phyloP scores from a whole-genome alignment of 2,113 vertebrate species.

The Lamprotornis superbus region DNA sequence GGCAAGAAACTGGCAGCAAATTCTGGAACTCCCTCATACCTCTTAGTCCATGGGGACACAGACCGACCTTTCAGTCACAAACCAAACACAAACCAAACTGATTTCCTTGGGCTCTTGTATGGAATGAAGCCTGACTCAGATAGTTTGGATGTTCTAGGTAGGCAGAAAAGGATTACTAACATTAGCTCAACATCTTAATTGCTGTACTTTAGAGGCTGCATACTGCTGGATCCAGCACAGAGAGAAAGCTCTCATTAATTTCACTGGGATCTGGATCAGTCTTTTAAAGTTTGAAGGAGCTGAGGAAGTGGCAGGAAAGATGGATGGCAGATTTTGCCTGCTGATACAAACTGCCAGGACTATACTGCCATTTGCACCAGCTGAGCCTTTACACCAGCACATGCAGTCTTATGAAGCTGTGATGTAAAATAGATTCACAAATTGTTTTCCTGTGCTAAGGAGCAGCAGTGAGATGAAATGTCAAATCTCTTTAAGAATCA shows the following conservation, averaged over 20 bases:
- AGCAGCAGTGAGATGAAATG: not conserved
- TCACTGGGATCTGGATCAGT: not conserved
- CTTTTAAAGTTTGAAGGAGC: not conserved
- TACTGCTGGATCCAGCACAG: not conserved
- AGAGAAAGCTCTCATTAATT: not conserved
- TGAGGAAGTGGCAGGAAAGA: not conserved
- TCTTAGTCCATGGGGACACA: not conserved
- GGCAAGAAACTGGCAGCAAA: not conserved
- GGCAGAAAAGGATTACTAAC: not conserved
- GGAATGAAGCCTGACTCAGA: not conserved
- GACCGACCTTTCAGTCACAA: not conserved
- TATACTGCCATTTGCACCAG: not conserved
- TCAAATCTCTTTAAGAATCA: not conserved
- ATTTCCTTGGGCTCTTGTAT: slow-evolving; percentile 11
- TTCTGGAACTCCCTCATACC: not conserved
- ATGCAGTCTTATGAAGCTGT: not conserved
- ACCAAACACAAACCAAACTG: not conserved
- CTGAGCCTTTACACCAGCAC: not conserved
- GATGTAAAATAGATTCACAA: not conserved
- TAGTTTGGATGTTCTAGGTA: not conserved
- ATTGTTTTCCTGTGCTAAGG: not conserved
- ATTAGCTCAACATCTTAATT: not conserved
- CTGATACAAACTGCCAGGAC: not conserved
- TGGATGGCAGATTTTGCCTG: not conserved
- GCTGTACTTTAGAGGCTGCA: not conserved